These are phyloP conservation scores for Telenomus remus DNA, from an alignment of 1,140 invertebrate species.

Conservation along the genomic window DNA sequence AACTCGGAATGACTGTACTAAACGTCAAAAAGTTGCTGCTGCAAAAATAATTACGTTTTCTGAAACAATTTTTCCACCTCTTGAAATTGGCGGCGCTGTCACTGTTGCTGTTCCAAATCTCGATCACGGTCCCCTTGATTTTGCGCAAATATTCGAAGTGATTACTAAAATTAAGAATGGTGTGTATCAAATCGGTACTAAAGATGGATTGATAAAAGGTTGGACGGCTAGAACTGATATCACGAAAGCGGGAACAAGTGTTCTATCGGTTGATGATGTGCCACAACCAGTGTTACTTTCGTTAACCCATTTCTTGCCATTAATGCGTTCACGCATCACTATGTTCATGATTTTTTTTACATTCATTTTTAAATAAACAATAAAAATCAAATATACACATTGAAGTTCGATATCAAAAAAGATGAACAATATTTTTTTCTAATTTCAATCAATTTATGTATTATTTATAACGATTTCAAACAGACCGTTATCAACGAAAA, in stretches of 20 bases:
- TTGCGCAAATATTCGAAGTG: slow-evolving; percentile 4
- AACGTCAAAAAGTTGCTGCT: slow-evolving; percentile 2
- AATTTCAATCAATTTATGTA: too few relatives aligned
- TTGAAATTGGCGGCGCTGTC: background rate
- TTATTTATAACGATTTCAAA: too few relatives aligned
- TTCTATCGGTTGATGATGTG: slow-evolving; percentile 2
- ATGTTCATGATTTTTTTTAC: too few relatives aligned
- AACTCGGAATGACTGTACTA: slow-evolving; percentile 1
- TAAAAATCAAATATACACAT: too few relatives aligned
- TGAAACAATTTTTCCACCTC: background rate
- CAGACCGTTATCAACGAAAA: too few relatives aligned
- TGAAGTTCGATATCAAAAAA: too few relatives aligned
- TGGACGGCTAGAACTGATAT: slow-evolving; percentile 12
- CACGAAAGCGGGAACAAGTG: background rate
- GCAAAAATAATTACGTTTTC: slow-evolving; percentile 12
- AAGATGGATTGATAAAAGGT: slow-evolving; percentile 12
- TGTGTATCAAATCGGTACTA: slow-evolving; percentile 12
- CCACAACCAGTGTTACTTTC: background rate
- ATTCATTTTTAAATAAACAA: too few relatives aligned
- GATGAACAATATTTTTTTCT: too few relatives aligned
- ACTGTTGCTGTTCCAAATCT: slow-evolving; percentile 5
- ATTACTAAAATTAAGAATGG: slow-evolving; percentile 9
- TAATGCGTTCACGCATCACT: too few relatives aligned
- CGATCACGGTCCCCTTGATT: slow-evolving; percentile 2
- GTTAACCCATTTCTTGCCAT: background rate